These are phyloP conservation scores for Orthosia incerta DNA, from an alignment of 2,888 invertebrate genomes.

Conservation along the genomic window DNA sequence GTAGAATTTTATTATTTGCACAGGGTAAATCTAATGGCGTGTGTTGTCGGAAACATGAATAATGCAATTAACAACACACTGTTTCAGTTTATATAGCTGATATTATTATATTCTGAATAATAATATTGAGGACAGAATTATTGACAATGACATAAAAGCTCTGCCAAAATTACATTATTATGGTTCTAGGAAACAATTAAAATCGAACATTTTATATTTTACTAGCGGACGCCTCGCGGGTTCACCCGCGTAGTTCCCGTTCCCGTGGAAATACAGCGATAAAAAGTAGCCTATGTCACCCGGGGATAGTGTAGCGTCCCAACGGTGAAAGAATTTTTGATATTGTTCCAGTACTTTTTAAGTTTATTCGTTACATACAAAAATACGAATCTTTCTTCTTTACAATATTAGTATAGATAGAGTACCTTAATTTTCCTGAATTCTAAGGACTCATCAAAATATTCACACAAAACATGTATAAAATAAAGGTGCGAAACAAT, in stretches of 20 bases:
- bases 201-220: background rate
- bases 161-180: background rate
- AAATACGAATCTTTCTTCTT: too few species aligned
- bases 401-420: too few species aligned
- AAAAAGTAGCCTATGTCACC: too few species aligned
- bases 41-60: background rate
- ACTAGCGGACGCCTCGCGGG: too few species aligned
- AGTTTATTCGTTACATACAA: too few species aligned
- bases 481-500: constrained; percentile 49
- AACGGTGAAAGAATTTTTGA: too few species aligned
- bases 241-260: too few species aligned
- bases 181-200: background rate
- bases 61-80: background rate
- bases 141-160: background rate
- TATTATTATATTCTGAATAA: background rate
- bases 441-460: background rate
- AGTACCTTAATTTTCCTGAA: background rate
- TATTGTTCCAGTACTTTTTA: too few species aligned
- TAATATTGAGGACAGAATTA: background rate
- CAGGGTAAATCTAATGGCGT: background rate
- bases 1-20: background rate
- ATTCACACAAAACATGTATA: background rate
- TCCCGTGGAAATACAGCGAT: too few species aligned
- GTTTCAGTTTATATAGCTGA: background rate
- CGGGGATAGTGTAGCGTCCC: too few species aligned